Evolutionary conservation across 2,113 vertebrate species (phyloP), one percentile per base, ranked within the genome.

Genomic region (Oceanodroma tethys): DNA sequence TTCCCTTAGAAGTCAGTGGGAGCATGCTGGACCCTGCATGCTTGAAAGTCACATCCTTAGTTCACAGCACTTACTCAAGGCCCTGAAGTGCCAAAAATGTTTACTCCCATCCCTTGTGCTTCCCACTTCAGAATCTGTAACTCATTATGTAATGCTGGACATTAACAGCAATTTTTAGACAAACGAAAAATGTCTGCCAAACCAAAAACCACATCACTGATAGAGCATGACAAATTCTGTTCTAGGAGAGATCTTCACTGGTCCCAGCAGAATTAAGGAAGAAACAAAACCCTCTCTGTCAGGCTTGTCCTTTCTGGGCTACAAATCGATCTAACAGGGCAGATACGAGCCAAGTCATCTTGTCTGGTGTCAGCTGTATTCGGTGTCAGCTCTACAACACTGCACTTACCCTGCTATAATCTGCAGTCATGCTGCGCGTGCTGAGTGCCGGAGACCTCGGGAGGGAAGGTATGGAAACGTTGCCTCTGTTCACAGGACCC

Each of bases 371-470:
- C 50, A 30, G 36, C 36, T 15, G 73, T 36, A 10, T 42, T 59
- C n/a, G 34, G 34, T 6, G 23, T 58, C 76, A 42, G 70, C 45
- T 65, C 47, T 13, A 4, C 38, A 18, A 12, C 19, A 2, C 42
- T 9, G 62, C 10, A 95, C 98, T 98, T 96, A 99, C 99, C 98
- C 96, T 97, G 93, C 91, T 97, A 90, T 90, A 81, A 47, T 97
- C 96, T 9, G 83, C 52, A 10, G 95, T 96, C 74, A 89, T n/a
- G 59, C 97, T 98, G 66, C 40, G 93, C 0, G 29, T 65, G 76
- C 98, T 95, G 58, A 97, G 92, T 2, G 97, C 98, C 0, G 96
- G 97, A 17, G 97, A 98, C 86, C 96, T 97, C 11, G 97, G 97
- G 5, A 47, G 83, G 48, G 97, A 87, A 67, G 97, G 78, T 32